Evolutionary conservation across 2,888 invertebrate species (phyloP).

Genomic region (Dolichopus griseipennis): DNA sequence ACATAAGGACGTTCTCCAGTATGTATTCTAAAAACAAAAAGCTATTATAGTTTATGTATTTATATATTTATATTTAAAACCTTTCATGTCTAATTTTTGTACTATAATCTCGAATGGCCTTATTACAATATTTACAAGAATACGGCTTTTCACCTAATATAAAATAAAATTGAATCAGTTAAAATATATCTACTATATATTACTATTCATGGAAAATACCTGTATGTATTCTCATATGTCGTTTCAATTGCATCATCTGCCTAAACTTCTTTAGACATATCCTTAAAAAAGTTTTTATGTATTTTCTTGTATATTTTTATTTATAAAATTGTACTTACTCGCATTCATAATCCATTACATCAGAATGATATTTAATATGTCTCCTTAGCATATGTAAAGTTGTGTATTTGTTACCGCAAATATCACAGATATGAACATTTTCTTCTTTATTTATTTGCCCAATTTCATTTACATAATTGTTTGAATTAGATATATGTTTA

Average conservation of each 20-base stretch:
- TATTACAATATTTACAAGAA: conserved; percentile 38
- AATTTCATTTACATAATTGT: conserved; percentile 25
- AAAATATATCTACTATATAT: no score
- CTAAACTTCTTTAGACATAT: conserved; percentile 38
- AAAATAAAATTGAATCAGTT: not conserved
- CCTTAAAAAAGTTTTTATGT: conserved; percentile 23
- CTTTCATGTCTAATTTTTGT: conserved; percentile 43
- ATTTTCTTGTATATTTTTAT: not conserved
- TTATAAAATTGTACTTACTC: conserved; percentile 29
- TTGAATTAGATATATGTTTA: conserved; percentile 17
- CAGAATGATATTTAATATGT: conserved; percentile 40
- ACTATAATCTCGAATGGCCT: conserved; percentile 42
- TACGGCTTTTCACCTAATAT: conserved; percentile 39
- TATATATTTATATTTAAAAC: conserved; percentile 9
- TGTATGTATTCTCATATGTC: conserved; percentile 40
- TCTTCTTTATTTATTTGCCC: not conserved
- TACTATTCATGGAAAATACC: not conserved
- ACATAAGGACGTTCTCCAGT: conserved; percentile 40
- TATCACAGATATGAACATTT: conserved; percentile 31
- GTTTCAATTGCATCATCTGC: conserved; percentile 39
- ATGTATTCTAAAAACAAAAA: conserved; percentile 29
- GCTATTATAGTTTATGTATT: no score
- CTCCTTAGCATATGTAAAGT: conserved; percentile 38
- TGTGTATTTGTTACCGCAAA: conserved; percentile 40
- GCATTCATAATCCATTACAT: conserved; percentile 39